Evolutionary conservation across 2,797 vertebrate species (phyloP), one percentile per base, ranked within the genome.

Genomic region (Lycodopsis pacificus): DNA sequence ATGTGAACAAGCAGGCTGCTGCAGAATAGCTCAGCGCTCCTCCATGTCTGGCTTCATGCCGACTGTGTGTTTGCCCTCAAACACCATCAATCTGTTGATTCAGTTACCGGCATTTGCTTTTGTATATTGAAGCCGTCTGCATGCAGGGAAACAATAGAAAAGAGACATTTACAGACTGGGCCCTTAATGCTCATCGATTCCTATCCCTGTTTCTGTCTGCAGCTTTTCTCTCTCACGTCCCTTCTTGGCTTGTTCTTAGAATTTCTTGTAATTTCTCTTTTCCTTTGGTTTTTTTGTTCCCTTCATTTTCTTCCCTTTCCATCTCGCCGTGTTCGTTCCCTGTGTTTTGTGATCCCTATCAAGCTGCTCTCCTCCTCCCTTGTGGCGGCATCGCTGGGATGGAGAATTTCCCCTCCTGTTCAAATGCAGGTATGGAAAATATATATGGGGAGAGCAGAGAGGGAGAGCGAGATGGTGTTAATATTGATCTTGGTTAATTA

Each of bases 401-500:
- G 83, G 69, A 82, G 81, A 77, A 86, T 84, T 83, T 62, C 48
- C 34, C 51, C n/a, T 69, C 69, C 79, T 80, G 68, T 87, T 82
- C 71, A 87, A 75, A 89, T 84, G 73, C 80, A 84, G 78, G 76
- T 84, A 85, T 80, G 80, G 83, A 84, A 84, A 84, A 63, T 32
- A 82, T 71, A 82, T 69, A 81, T 53, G 58, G 14, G 65, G 34
- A 7, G 46, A 19, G 65, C 15, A 73, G 57, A 59, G 65, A 64
- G 62, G 14, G 83, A 81, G 81, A 74, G 74, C 79, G 65, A 88
- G 82, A 88, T 80, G 82, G 88, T 88, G 89, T 92, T 92, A 93
- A 94, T 95, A 95, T 95, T 93, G 94, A 95, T 95, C 92, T 92
- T 87, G 71, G 89, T 94, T 95, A 95, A 95, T 95, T 94, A 94